These are phyloP conservation scores for Xenopus tropicalis DNA, from an alignment of 2,113 vertebrate species.

Conservation along the genomic window UCB_Xtro_10.0 CM004443.2:103925001-103925500, in stretches of 20 bases:
- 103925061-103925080: conserved; percentile 10
- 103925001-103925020: too few relatives aligned
- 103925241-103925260: conserved; percentile 61
- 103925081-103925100: neutral
- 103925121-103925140: conserved; percentile 59
- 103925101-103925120: neutral
- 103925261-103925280: conserved; percentile 60
- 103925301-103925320: neutral
- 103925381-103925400: too few relatives aligned
- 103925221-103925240: conserved; percentile 78
- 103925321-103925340: too few relatives aligned
- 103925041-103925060: neutral
- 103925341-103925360: too few relatives aligned
- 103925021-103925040: too few relatives aligned
- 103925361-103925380: too few relatives aligned
- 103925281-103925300: conserved; percentile 59
- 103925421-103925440: too few relatives aligned
- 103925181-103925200: too few relatives aligned
- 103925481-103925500: too few relatives aligned
- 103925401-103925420: too few relatives aligned
- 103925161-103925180: neutral
- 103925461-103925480: too few relatives aligned
- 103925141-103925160: conserved; percentile 57
- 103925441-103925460: too few relatives aligned
- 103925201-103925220: conserved; percentile 18